phyloP scores from a whole-genome alignment of 2,888 invertebrate genomes.

The Gari tellinella region DNA sequence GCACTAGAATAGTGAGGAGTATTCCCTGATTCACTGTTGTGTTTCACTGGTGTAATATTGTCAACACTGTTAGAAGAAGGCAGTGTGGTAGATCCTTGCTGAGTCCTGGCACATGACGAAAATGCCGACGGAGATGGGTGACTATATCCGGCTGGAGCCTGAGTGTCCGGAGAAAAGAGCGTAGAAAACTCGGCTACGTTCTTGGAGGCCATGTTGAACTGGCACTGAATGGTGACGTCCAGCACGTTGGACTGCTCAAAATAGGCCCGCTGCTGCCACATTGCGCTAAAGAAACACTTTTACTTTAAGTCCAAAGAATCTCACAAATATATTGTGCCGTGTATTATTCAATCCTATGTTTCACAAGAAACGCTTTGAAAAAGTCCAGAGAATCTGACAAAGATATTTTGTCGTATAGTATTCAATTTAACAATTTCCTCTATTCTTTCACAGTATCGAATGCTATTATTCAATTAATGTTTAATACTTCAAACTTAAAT shows the following conservation, averaged over 20 bases:
- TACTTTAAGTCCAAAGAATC: background rate
- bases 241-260: slow-evolving; percentile 48
- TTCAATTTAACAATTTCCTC: no score
- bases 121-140: slow-evolving; percentile 1
- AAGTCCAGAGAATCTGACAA: no score
- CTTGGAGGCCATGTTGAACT: slow-evolving; percentile 51
- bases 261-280: slow-evolving; percentile 46
- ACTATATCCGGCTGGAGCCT: slow-evolving; percentile 6
- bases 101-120: background rate
- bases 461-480: no score
- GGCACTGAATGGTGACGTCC: slow-evolving; percentile 61
- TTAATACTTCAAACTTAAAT: no score
- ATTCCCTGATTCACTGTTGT: no score
- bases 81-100: background rate
- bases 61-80: background rate
- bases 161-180: slow-evolving; percentile 20
- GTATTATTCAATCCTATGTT: background rate
- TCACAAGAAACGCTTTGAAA: background rate
- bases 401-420: no score
- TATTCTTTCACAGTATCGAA: no score
- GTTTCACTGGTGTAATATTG: slow-evolving; percentile 6
- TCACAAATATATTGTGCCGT: background rate
- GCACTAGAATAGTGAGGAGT: no score
- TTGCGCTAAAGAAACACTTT: background rate
- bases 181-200: slow-evolving; percentile 47